Evolutionary conservation across 2,113 vertebrate genomes (phyloP).

Genomic region (Numida meleagris): DNA sequence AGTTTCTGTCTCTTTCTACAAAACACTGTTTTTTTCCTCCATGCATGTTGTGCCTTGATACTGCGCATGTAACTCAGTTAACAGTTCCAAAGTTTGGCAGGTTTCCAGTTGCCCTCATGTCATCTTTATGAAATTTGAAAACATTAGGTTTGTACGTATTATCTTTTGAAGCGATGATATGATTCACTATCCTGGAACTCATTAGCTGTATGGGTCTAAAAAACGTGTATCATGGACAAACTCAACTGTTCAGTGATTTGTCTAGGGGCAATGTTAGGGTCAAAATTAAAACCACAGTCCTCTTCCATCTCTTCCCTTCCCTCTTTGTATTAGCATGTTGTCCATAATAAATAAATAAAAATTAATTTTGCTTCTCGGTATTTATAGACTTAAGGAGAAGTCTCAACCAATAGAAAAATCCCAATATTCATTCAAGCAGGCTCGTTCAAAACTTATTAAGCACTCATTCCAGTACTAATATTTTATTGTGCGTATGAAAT

Average conservation of each 20-base stretch:
- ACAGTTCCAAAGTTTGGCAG: slow-evolving; percentile 60
- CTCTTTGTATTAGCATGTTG: background rate
- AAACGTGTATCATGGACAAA: slow-evolving; percentile 40
- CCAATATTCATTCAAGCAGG: background rate
- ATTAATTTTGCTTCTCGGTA: background rate
- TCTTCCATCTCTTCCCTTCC: background rate
- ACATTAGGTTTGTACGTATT: slow-evolving; percentile 47
- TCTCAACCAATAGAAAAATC: background rate
- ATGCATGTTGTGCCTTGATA: background rate
- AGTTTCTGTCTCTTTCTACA: slow-evolving; percentile 46
- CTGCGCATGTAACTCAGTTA: slow-evolving; percentile 42
- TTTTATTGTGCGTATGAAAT: background rate
- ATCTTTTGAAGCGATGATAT: slow-evolving; percentile 74
- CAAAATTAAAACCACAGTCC: background rate
- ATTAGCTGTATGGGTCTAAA: slow-evolving; percentile 40
- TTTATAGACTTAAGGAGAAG: background rate
- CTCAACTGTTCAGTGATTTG: slow-evolving; percentile 18
- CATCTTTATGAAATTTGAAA: slow-evolving; percentile 75
- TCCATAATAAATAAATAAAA: background rate
- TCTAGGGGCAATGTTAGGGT: background rate
- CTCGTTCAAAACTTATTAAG: background rate
- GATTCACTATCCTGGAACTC: slow-evolving; percentile 71
- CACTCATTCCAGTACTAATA: background rate
- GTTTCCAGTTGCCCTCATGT: slow-evolving; percentile 66
- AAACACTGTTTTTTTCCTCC: slow-evolving; percentile 43